These are phyloP conservation scores for Peromyscus leucopus DNA, from an alignment of 2,113 vertebrate genomes.

Conservation along the genomic window DNA sequence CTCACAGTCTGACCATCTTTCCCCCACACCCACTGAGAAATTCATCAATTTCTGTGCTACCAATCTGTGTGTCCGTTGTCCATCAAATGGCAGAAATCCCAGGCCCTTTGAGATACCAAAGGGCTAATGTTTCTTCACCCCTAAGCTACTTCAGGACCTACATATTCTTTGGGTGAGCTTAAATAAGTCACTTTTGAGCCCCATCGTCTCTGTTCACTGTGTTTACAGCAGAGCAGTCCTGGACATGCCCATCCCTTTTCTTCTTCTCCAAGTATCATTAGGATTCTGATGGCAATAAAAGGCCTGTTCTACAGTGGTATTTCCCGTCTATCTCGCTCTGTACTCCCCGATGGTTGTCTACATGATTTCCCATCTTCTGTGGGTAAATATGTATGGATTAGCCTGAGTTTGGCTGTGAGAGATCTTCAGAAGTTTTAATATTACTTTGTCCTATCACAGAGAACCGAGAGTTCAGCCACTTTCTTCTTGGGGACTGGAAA, in stretches of 20 bases:
- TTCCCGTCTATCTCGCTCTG: background rate
- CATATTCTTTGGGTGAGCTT: background rate
- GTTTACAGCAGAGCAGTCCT: background rate
- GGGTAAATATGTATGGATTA: background rate
- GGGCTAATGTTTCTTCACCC: background rate
- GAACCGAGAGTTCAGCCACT: background rate
- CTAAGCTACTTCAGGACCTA: fast-evolving
- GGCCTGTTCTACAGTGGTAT: background rate
- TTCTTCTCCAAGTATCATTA: background rate
- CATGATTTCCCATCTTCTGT: background rate
- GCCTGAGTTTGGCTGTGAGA: background rate
- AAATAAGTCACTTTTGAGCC: background rate
- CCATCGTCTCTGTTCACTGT: background rate
- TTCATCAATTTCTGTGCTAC: background rate
- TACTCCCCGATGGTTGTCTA: background rate
- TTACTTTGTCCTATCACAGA: background rate
- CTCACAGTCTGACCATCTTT: background rate
- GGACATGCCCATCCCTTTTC: background rate
- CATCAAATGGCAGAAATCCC: background rate
- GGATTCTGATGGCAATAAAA: background rate
- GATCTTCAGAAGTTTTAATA: background rate
- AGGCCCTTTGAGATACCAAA: background rate
- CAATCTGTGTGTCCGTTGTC: background rate
- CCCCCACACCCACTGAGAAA: background rate
- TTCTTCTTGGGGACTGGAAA: background rate